These are phyloP conservation scores for Acrobasis consociella DNA, from an alignment of 2,888 invertebrate genomes.

Conservation along the genomic window DNA sequence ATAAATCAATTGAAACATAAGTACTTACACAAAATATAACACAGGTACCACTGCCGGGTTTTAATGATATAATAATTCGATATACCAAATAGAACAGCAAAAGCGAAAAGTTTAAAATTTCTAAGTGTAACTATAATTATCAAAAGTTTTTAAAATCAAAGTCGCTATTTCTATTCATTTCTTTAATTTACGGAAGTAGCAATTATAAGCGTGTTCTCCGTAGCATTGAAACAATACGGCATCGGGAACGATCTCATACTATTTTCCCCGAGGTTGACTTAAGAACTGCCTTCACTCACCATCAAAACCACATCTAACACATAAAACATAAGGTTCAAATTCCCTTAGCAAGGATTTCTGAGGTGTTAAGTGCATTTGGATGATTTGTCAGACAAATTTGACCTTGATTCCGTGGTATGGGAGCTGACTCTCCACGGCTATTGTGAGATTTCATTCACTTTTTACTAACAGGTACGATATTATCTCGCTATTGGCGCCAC, in stretches of 20 bases:
- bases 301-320: slow-evolving; percentile 30
- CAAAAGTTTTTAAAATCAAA: slow-evolving; percentile 1
- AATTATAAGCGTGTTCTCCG: slow-evolving; percentile 66
- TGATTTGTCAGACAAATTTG: slow-evolving; percentile 72
- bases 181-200: slow-evolving; percentile 65
- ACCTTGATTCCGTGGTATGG: slow-evolving; percentile 71
- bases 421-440: slow-evolving; percentile 64
- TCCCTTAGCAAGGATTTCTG: slow-evolving; percentile 29
- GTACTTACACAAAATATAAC: no score
- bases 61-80: no score
- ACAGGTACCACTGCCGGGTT: no score
- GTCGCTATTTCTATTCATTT: slow-evolving; percentile 47
- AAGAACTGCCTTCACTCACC: slow-evolving; percentile 29
- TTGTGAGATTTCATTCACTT: slow-evolving; percentile 73
- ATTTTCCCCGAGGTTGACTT: slow-evolving; percentile 54
- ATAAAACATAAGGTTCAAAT: slow-evolving; percentile 30
- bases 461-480: slow-evolving; percentile 55
- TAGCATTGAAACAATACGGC: slow-evolving; percentile 70
- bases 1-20: no score
- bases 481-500: slow-evolving; percentile 40
- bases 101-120: no score
- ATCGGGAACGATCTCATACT: slow-evolving; percentile 71
- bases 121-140: not conserved
- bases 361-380: slow-evolving; percentile 55
- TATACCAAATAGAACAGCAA: no score